A percentile compares a stretch with the other conserved stretches of the same genome.
Evolutionary conservation across 1,140 invertebrate genomes (phyloP).

Genomic region (Oscheius sp.): DNA sequence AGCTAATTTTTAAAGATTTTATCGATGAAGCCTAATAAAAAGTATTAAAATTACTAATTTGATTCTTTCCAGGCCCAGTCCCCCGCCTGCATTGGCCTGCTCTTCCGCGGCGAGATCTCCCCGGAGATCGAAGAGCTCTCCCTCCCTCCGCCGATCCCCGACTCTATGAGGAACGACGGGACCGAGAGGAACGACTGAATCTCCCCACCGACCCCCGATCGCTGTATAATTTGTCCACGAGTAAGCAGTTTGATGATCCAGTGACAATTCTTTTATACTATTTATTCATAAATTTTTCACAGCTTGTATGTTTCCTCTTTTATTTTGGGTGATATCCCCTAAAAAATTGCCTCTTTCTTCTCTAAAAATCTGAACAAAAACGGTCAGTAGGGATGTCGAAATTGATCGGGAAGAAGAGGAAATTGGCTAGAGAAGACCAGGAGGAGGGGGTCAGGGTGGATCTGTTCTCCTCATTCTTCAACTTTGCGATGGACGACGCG

Average conservation of each 20-base stretch:
- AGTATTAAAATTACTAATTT: not conserved
- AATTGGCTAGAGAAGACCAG: not conserved
- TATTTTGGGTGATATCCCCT: too few relatives aligned
- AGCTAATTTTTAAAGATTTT: not conserved
- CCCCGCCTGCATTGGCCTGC: conserved; percentile 9
- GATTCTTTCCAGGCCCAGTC: conserved; percentile 25
- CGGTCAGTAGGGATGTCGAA: not conserved
- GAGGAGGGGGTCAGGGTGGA: too few relatives aligned
- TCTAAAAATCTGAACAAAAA: not conserved
- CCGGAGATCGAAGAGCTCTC: conserved; percentile 32
- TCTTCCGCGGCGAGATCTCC: not conserved
- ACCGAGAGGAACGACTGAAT: conserved; percentile 13
- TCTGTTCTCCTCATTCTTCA: too few relatives aligned
- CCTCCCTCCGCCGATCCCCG: conserved; percentile 37
- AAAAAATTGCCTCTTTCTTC: too few relatives aligned
- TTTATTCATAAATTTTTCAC: too few relatives aligned
- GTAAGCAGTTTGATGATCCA: too few relatives aligned
- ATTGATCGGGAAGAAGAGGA: not conserved
- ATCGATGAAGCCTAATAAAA: conserved; percentile 9
- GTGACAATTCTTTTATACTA: too few relatives aligned
- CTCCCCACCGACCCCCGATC: too few relatives aligned
- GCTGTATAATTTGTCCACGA: too few relatives aligned
- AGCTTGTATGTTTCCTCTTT: too few relatives aligned
- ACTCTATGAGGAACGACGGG: conserved; percentile 37
- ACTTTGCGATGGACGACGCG: too few relatives aligned